Base-by-base conservation (phyloP, 2,797 vertebrate genomes). In the Sebastes dallii region DNA sequence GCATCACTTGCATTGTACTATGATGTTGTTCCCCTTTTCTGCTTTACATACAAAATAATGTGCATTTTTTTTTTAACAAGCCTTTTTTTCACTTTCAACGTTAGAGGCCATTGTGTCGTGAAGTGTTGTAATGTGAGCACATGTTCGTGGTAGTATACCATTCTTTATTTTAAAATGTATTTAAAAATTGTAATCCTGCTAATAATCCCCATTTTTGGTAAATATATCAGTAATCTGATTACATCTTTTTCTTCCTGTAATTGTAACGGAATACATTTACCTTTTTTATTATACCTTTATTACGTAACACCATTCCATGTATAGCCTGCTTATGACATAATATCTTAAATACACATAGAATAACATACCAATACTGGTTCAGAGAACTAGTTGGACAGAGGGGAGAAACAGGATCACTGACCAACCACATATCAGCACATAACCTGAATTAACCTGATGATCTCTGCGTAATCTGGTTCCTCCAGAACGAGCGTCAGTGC, bases 401-500 rank as follows among this genome's bases (percentile, higher is more conserved):
- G n/a, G 1, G 12, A 55, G 18, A 27, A 24, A 46, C 34, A 12
- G 6, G 34, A 58, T 1, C 25, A 20, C 46, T 50, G 46, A 50
- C 46, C 18, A 50, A 50, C 20, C 20, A 6, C 5, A 9, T 39
- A 8, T 27, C 2, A 34, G 55, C 20, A 12, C 20, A 52, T 3
- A 16, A 18, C 20, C 8, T 27, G n/a, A 64, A 29, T 34, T n/a
- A 22, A 16, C 50, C 22, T 50, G 27, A 59, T 54, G 27, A 54
- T 64, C 3, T 14, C 18, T 65, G 10, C 18, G 6, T 77, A 2
- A 30, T 66, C 12, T 82, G 14, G 4, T 62, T 77, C 60, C 25
- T 72, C 5, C 93, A 99, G 98, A 98, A 98, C 0, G 89, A 96
- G 46, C 95, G 97, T 27, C 90, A 89, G 42, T 99, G 98, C 0